Conservation (phyloP, 2,797 vertebrate species). For the Brachyrhaphis roseni region DNA sequence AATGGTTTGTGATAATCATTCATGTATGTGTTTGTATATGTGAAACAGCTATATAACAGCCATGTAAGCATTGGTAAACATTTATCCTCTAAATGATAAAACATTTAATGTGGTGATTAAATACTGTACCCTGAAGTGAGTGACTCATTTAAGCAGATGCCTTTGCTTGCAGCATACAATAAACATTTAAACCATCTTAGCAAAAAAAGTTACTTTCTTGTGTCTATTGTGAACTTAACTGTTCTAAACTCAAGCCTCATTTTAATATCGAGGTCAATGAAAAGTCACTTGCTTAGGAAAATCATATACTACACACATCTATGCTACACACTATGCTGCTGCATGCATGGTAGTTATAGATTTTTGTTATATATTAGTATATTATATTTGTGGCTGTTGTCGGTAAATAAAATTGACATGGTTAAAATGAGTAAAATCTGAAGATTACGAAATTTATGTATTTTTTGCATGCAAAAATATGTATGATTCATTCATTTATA, state of each 20-base stretch:
- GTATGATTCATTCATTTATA: neutral
- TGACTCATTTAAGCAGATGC: neutral
- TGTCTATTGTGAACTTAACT: neutral
- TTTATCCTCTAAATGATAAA: neutral
- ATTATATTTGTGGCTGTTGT: neutral
- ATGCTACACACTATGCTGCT: too few species aligned
- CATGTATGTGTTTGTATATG: neutral
- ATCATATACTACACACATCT: neutral
- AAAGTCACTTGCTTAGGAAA: neutral
- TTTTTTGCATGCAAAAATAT: neutral
- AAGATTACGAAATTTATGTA: neutral
- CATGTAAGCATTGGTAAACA: neutral
- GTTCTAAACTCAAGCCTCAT: neutral
- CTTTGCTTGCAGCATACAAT: neutral
- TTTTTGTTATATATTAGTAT: neutral
- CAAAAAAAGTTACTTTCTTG: neutral
- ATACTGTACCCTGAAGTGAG: neutral
- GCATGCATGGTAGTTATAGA: neutral
- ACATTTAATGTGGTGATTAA: neutral
- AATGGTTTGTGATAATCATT: neutral
- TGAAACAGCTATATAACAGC: neutral
- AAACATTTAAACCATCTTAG: neutral
- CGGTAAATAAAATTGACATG: neutral
- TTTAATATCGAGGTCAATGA: neutral
- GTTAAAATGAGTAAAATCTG: neutral